phyloP scores from a whole-genome alignment of 1,140 invertebrate species.

The Octopus sinensis region DNA sequence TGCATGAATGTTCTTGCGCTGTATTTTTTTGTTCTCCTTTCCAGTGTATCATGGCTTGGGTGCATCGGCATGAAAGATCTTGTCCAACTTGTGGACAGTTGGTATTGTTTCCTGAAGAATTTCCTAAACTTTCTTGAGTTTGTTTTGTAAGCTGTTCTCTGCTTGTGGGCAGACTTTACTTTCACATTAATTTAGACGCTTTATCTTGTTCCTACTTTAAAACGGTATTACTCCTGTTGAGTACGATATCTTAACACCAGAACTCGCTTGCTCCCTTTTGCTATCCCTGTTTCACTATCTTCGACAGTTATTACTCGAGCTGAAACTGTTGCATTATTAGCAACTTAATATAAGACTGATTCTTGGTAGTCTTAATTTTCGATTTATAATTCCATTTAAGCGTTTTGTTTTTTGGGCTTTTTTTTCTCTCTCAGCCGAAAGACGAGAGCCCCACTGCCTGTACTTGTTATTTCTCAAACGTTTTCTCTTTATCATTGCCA shows the following conservation, averaged over 20 bases:
- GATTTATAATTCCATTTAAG: no score
- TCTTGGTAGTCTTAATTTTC: no score
- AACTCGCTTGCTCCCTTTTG: neutral
- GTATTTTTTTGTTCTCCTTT: neutral
- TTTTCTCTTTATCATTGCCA: neutral
- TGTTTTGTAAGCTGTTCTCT: neutral
- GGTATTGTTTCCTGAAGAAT: neutral
- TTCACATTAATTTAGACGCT: neutral
- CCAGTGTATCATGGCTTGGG: conserved; percentile 1
- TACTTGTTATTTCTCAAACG: neutral
- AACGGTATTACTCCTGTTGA: neutral
- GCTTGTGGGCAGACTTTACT: neutral
- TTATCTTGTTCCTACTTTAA: neutral
- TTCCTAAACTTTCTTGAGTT: neutral
- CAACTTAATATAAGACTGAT: no score
- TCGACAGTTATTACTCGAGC: neutral
- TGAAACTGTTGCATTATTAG: neutral
- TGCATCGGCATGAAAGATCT: neutral
- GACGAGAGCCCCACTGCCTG: no score
- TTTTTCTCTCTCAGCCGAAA: no score
- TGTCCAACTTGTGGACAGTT: neutral
- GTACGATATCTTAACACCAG: neutral
- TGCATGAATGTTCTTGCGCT: no score
- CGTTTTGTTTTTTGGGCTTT: no score
- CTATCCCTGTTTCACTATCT: neutral